Base-by-base conservation (phyloP, 1,140 invertebrate genomes). In the Scaptomyza pallida region DNA sequence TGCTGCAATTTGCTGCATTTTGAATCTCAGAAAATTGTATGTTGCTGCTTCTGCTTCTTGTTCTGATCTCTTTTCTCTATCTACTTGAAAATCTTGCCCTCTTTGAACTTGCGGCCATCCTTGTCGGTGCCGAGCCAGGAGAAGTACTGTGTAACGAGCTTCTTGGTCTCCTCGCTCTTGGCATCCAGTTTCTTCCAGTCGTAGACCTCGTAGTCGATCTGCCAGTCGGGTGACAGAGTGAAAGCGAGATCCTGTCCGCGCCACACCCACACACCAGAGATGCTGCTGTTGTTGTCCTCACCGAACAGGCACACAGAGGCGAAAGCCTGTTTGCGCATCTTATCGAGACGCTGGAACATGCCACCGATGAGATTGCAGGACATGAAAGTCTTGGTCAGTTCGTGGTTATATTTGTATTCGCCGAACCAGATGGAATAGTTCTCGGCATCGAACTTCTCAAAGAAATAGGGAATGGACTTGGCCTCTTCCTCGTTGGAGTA, bases 31-130 rank as follows among this genome's bases (percentile, higher is more conserved):
- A 78, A 69, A 43, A 47, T 61, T 65, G 52, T 48, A 59, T 78
- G 52, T 56, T 62, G 51, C 33, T 78, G 55, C 35, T 73, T 54
- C 13, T 30, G 12, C 8, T 35, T 3, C 9, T 12, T 35, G 9
- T n/a, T 35, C 12, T 35, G 23, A n/a, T n/a, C 30, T 60, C 17
- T 19, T 55, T 57, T 43, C n/a, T 47, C 23, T 48, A 40, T 92
- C 96, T 96, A 99, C 94, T 99, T 99, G 94, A 99, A 99, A 91
- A 99, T 98, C 94, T 99, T 99, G 92, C 99, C 99, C 93, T 99
- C 97, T 92, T 98, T 99, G 93, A 99, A 99, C 92, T 96, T 95
- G 82, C 98, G 95, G 60, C 97, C 97, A 63, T 95, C 92, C 91
- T 97, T 97, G 89, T 99, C 97, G 56, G 93, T 92, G 45, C 97